A percentile compares a stretch with the other conserved stretches of the same genome.
These are phyloP conservation scores for Oryzias javanicus DNA, from an alignment of 2,113 vertebrate species.

Conservation along the genomic window DNA sequence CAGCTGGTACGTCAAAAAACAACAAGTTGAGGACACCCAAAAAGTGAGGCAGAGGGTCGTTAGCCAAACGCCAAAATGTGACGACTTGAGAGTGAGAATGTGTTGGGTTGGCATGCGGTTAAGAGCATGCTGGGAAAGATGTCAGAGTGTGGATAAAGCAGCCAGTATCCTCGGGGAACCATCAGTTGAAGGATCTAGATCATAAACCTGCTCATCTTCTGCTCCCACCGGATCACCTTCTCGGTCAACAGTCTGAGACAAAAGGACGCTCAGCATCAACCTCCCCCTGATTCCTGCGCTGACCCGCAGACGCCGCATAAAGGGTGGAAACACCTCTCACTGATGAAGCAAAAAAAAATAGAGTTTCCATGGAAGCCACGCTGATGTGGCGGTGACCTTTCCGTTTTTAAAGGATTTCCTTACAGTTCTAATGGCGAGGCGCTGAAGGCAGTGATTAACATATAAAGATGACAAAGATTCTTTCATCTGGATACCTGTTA, in stretches of 20 bases:
- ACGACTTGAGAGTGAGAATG: too few relatives aligned
- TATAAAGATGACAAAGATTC: slow-evolving; percentile 57
- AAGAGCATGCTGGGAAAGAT: slow-evolving; percentile 52
- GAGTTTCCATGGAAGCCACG: slow-evolving; percentile 49
- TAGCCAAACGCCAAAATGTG: too few relatives aligned
- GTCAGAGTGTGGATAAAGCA: slow-evolving; percentile 67
- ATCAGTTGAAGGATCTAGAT: slow-evolving; percentile 66
- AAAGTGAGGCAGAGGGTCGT: too few relatives aligned
- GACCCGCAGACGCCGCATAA: slow-evolving; percentile 15
- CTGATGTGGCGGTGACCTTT: slow-evolving; percentile 59
- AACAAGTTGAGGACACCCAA: too few relatives aligned
- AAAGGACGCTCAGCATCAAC: slow-evolving; percentile 23
- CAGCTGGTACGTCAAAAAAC: too few relatives aligned
- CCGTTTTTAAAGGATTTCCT: slow-evolving; percentile 49
- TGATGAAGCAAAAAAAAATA: slow-evolving; percentile 59
- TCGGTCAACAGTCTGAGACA: slow-evolving; percentile 35
- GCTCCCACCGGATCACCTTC: slow-evolving; percentile 58
- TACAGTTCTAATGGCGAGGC: slow-evolving; percentile 20
- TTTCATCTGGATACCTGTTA: slow-evolving; percentile 45
- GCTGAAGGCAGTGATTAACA: slow-evolving; percentile 65
- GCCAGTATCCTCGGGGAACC: slow-evolving; percentile 64
- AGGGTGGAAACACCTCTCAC: slow-evolving; percentile 5
- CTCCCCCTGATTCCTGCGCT: slow-evolving; percentile 16
- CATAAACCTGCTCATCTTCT: slow-evolving; percentile 74
- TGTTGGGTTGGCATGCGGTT: slow-evolving; percentile 3